Evolutionary conservation across 2,113 vertebrate species (phyloP).

Genomic region (Todiramphus chloris): DNA sequence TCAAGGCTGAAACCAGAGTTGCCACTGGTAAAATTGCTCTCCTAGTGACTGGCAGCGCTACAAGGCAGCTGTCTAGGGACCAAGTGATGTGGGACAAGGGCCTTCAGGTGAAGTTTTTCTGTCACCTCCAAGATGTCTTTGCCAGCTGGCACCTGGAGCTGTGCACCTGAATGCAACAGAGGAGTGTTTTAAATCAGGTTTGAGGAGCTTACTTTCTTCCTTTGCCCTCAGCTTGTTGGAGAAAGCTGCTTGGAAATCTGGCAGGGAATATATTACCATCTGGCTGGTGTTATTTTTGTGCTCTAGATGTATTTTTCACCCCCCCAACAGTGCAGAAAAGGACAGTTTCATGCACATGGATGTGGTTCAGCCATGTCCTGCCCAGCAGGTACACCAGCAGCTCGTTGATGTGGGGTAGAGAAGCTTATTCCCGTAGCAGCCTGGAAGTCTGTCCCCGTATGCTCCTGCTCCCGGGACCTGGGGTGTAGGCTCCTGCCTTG

Average conservation of each 20-base stretch:
- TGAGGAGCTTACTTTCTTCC: neutral
- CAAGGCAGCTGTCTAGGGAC: neutral
- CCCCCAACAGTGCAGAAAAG: neutral
- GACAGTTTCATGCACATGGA: neutral
- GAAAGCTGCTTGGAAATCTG: constrained; percentile 33
- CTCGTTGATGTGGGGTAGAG: neutral
- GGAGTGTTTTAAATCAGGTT: neutral
- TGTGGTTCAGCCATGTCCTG: neutral
- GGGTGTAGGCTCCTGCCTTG: neutral
- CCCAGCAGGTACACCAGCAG: neutral
- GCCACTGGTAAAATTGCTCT: neutral
- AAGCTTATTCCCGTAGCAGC: neutral
- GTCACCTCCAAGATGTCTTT: neutral
- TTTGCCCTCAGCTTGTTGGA: neutral
- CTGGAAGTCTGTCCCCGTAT: neutral
- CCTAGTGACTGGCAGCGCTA: neutral
- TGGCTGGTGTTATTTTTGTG: neutral
- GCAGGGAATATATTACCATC: constrained; percentile 30
- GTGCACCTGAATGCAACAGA: neutral
- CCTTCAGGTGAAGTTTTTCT: neutral
- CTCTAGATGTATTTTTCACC: neutral
- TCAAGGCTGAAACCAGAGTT: neutral
- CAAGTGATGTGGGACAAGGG: neutral
- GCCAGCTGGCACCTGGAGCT: neutral
- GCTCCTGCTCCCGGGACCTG: neutral